Evolutionary conservation across 1,140 invertebrate species (phyloP).

Genomic region (Eumaeus atala): DNA sequence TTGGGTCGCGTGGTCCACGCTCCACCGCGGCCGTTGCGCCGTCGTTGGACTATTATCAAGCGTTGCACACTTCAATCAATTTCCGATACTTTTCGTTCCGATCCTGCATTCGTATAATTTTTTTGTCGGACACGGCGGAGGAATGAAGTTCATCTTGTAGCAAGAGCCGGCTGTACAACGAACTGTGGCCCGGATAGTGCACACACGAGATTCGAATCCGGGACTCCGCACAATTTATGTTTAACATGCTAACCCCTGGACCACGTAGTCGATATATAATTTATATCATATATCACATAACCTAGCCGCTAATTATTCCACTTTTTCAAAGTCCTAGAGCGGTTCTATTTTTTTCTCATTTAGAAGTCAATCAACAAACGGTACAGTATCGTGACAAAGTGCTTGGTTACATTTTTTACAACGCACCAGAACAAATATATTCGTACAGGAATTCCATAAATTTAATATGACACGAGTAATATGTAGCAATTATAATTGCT

Average conservation of each 20-base stretch:
- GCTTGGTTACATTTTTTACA: neutral
- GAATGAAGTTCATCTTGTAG: no score
- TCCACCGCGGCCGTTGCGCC: slow-evolving; percentile 7
- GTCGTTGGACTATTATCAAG: slow-evolving; percentile 15
- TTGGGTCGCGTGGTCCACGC: slow-evolving; percentile 15
- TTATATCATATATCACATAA: no score
- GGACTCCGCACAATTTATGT: no score
- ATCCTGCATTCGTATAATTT: no score
- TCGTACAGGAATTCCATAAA: neutral
- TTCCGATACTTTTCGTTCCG: neutral
- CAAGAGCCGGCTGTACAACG: no score
- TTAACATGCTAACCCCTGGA: no score
- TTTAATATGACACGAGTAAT: neutral
- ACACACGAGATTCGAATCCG: no score
- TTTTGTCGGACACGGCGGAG: no score
- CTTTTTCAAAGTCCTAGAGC: neutral
- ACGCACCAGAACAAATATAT: neutral
- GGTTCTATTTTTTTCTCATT: neutral
- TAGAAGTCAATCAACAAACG: neutral
- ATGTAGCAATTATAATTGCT: no score
- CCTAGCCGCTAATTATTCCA: neutral
- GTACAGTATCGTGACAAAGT: neutral
- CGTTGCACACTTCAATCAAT: slow-evolving; percentile 4
- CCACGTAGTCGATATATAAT: no score
- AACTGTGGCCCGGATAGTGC: no score